Evolutionary conservation across 2,888 invertebrate genomes (phyloP).

Genomic region (Limnephilus marmoratus): DNA sequence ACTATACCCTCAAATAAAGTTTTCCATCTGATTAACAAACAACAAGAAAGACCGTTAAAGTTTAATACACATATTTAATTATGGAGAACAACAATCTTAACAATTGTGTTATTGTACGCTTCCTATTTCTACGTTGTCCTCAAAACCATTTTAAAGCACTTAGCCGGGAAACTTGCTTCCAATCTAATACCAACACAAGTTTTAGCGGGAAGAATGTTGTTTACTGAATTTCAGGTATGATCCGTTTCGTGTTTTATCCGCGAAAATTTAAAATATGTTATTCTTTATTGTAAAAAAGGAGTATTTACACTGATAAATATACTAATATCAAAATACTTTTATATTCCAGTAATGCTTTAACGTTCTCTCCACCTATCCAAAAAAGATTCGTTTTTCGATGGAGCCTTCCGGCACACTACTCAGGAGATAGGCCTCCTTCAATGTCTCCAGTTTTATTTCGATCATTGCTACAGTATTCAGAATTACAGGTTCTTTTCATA

Average conservation of each 20-base stretch:
- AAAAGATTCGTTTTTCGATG: too few relatives aligned
- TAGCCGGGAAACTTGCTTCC: conserved; percentile 50
- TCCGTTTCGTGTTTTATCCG: not conserved
- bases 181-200: conserved; percentile 65
- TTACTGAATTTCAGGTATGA: conserved; percentile 50
- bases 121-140: conserved; percentile 30
- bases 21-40: not conserved
- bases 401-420: too few relatives aligned
- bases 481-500: too few relatives aligned
- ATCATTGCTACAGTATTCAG: too few relatives aligned
- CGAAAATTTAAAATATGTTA: not conserved
- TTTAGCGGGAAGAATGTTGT: conserved; percentile 62
- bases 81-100: conserved; percentile 13
- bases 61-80: not conserved
- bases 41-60: not conserved
- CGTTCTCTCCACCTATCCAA: too few relatives aligned
- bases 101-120: conserved; percentile 18
- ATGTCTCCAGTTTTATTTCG: too few relatives aligned
- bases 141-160: conserved; percentile 53
- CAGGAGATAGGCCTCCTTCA: too few relatives aligned
- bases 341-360: too few relatives aligned
- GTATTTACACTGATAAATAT: too few relatives aligned
- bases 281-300: too few relatives aligned
- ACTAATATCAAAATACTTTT: too few relatives aligned
- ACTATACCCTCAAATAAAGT: not conserved